phyloP scores from a whole-genome alignment of 1,140 invertebrate species.

The Drosophila kepulauana region DNA sequence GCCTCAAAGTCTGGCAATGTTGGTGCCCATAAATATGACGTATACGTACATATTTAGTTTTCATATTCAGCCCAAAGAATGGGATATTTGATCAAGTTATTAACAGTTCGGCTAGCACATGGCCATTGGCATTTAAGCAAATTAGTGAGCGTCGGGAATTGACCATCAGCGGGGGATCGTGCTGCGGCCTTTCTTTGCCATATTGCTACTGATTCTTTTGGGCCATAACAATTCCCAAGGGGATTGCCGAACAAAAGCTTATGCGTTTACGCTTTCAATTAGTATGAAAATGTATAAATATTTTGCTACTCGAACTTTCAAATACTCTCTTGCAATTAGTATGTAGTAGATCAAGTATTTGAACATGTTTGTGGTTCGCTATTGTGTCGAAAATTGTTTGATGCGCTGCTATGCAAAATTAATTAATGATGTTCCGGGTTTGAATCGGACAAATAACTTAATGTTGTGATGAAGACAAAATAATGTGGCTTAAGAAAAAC shows the following conservation, averaged over 20 bases:
- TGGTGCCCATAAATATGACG: conserved; percentile 38
- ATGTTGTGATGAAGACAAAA: no score
- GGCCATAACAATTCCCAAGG: conserved; percentile 4
- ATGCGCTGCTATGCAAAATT: neutral
- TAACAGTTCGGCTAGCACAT: conserved; percentile 50
- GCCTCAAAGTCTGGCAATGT: conserved; percentile 13
- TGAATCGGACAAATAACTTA: conserved; percentile 1
- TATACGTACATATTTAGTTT: conserved; percentile 15
- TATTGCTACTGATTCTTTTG: conserved; percentile 34
- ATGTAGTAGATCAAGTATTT: neutral
- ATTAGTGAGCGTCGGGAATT: conserved; percentile 39
- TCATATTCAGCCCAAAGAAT: conserved; percentile 14
- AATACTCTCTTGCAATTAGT: conserved; percentile 6
- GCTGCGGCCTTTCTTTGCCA: conserved; percentile 11
- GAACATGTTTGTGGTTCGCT: no score
- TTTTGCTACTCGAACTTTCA: neutral
- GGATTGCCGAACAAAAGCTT: conserved; percentile 33
- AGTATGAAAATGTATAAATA: conserved; percentile 25
- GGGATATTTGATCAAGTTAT: conserved; percentile 64
- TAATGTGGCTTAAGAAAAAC: neutral
- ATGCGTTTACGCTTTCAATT: conserved; percentile 38
- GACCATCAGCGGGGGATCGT: conserved; percentile 40
- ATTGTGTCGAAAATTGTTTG: no score
- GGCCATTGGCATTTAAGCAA: conserved; percentile 36
- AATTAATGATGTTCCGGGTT: neutral